Evolutionary conservation across 1,140 invertebrate genomes (phyloP).

Genomic region (Aricia agestis): DNA sequence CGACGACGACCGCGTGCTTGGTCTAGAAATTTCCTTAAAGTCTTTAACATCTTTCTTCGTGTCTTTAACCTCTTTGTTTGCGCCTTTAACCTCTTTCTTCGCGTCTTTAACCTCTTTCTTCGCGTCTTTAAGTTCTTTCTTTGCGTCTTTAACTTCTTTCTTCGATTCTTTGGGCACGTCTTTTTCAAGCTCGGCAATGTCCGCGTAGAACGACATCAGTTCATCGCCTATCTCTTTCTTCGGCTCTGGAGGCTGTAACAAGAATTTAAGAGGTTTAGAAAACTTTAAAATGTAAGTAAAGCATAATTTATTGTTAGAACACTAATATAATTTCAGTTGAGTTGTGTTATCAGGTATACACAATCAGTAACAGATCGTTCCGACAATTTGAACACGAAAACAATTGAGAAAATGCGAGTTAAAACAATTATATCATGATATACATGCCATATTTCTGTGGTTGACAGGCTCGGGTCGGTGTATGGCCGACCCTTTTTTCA

Average conservation of each 20-base stretch:
- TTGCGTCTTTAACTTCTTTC: conserved; percentile 10
- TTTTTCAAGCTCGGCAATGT: conserved; percentile 58
- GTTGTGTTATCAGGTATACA: too few relatives aligned
- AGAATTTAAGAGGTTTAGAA: neutral
- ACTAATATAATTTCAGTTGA: too few relatives aligned
- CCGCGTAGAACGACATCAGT: conserved; percentile 60
- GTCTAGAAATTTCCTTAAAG: neutral
- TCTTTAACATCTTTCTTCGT: neutral
- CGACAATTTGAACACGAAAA: too few relatives aligned
- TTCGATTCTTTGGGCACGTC: conserved; percentile 25
- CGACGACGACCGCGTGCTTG: conserved; percentile 30
- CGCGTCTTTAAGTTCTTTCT: neutral
- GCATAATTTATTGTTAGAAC: too few relatives aligned
- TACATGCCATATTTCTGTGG: too few relatives aligned
- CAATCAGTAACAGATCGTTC: too few relatives aligned
- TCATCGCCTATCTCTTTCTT: conserved; percentile 61
- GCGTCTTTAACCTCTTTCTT: neutral
- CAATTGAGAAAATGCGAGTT: too few relatives aligned
- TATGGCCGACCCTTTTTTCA: too few relatives aligned
- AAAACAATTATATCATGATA: too few relatives aligned
- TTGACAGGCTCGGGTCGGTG: too few relatives aligned
- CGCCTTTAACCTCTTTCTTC: neutral
- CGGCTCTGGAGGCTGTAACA: conserved; percentile 30
- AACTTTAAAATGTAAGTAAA: too few relatives aligned
- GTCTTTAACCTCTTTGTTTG: neutral